phyloP scores from a whole-genome alignment of 2,797 vertebrate genomes.

The Ceyx erithaca region DNA sequence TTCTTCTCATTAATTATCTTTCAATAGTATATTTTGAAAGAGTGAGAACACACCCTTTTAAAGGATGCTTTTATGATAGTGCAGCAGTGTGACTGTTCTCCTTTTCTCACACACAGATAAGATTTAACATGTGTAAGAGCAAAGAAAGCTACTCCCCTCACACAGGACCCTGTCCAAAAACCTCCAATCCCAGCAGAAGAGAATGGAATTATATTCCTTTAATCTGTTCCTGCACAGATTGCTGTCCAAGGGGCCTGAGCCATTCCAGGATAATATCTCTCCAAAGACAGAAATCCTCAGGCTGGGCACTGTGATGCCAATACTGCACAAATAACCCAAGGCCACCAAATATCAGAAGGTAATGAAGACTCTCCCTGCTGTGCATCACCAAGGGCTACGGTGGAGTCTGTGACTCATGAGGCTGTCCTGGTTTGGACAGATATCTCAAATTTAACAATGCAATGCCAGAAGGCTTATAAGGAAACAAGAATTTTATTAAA shows the following conservation, averaged over 20 bases:
- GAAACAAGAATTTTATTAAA: too few species aligned
- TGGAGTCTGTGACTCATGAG: neutral
- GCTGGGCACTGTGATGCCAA: neutral
- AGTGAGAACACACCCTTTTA: neutral
- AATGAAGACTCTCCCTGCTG: neutral
- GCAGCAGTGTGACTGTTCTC: neutral
- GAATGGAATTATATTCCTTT: neutral
- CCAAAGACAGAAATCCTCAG: neutral
- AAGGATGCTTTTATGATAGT: neutral
- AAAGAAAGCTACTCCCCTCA: neutral
- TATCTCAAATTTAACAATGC: too few species aligned
- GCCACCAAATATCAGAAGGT: neutral
- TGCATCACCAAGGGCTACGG: neutral
- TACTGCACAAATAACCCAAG: neutral
- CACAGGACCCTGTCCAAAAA: neutral
- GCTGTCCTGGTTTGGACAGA: too few species aligned
- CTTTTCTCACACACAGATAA: accelerated
- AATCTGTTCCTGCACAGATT: neutral
- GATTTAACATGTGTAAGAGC: neutral
- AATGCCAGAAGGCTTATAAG: too few species aligned
- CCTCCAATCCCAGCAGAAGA: neutral
- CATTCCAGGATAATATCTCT: too few species aligned
- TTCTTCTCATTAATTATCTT: slow-evolving; percentile 62
- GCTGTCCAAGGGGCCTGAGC: neutral
- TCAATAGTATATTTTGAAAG: slow-evolving; percentile 17